A percentile compares a stretch with the other conserved stretches of the same genome.
These are phyloP conservation scores for Rousettus madagascariensis DNA, from an alignment of 2,797 vertebrate species.

Conservation along the genomic window DNA sequence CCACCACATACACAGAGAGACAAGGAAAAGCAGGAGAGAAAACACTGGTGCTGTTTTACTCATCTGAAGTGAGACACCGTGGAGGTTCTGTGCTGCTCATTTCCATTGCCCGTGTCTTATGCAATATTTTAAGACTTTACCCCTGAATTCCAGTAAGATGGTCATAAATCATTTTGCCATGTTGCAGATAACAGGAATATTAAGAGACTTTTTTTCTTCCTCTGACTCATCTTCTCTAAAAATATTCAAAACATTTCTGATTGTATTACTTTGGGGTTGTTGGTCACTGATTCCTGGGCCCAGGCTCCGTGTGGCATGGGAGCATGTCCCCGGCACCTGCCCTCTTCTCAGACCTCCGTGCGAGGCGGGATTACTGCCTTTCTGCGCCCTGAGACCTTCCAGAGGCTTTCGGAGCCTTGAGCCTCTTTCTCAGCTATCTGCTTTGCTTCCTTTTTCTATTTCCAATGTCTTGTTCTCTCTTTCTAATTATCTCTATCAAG, in stretches of 20 bases:
- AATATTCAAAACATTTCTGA: not conserved
- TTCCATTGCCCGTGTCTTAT: not conserved
- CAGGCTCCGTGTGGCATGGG: rapidly evolving
- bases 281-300: not conserved
- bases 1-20: rapidly evolving
- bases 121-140: not conserved
- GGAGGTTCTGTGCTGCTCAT: not conserved
- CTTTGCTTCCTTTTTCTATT: not conserved
- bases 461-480: not conserved
- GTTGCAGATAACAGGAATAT: not conserved
- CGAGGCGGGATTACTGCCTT: rapidly evolving
- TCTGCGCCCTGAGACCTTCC: not conserved
- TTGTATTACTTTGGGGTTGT: not conserved
- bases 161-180: not conserved
- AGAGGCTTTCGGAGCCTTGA: rapidly evolving
- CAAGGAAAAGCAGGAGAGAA: no score
- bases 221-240: not conserved
- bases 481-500: not conserved
- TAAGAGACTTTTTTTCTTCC: not conserved
- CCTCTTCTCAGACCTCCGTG: rapidly evolving
- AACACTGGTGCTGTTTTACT: rapidly evolving
- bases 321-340: rapidly evolving
- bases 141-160: not conserved
- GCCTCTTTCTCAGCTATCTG: not conserved
- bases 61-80: rapidly evolving